Conservation (phyloP, 2,888 invertebrate genomes). For the Amiota communis region DNA sequence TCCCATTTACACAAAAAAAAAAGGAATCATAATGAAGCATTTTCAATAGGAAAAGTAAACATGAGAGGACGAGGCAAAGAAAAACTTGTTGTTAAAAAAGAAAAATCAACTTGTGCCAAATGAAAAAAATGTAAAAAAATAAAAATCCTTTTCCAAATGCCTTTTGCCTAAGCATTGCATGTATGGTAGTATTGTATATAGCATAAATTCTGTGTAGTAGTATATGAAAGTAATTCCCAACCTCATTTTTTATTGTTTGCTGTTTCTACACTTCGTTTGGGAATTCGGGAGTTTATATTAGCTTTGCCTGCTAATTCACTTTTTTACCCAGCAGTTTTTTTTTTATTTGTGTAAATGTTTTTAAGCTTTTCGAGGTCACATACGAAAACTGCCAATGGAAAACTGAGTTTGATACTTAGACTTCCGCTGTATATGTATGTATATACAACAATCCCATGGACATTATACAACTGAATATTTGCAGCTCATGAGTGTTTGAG, state of each 20-base stretch:
- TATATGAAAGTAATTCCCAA: not conserved
- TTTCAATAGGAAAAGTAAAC: slow-evolving; percentile 9
- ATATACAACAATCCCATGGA: too few relatives aligned
- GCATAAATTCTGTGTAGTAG: too few relatives aligned
- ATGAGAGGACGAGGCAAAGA: not conserved
- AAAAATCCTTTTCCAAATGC: slow-evolving; percentile 29
- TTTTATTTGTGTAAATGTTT: not conserved
- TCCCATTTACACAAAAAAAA: not conserved
- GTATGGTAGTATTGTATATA: too few relatives aligned
- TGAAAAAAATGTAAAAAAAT: slow-evolving; percentile 28
- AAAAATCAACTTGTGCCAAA: slow-evolving; percentile 32
- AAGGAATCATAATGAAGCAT: slow-evolving; percentile 7
- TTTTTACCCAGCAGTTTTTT: not conserved
- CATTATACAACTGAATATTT: too few relatives aligned
- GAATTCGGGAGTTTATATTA: slow-evolving; percentile 25
- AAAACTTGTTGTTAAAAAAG: slow-evolving; percentile 10
- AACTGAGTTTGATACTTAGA: not conserved
- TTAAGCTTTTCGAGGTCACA: not conserved
- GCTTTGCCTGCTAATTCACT: slow-evolving; percentile 27
- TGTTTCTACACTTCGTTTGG: slow-evolving; percentile 10
- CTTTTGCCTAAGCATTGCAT: not conserved
- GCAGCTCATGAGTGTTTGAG: too few relatives aligned
- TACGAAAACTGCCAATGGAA: not conserved
- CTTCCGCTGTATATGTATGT: not conserved
- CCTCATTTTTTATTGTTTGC: slow-evolving; percentile 18